A percentile compares a stretch with the other conserved stretches of the same genome.
Evolutionary conservation across 2,113 vertebrate genomes (phyloP).

Genomic region (Macaca nemestrina): DNA sequence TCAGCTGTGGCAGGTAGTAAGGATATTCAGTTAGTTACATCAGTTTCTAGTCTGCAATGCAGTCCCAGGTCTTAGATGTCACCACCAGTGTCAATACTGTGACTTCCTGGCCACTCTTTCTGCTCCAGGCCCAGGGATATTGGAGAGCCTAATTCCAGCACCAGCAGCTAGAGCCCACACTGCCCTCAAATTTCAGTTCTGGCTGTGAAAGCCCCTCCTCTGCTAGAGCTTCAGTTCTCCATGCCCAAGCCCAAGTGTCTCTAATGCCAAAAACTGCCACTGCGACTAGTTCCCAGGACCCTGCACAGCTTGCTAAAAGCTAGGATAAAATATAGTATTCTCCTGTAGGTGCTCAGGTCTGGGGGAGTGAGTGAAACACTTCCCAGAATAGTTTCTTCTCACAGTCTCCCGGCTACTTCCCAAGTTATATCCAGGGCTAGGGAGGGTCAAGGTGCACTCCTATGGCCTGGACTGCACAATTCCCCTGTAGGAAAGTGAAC

Average conservation of each 20-base stretch:
- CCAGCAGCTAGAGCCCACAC: not conserved
- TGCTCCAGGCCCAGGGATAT: not conserved
- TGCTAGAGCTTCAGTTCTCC: not conserved
- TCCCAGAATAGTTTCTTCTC: not conserved
- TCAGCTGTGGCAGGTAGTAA: not conserved
- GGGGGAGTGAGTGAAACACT: not conserved
- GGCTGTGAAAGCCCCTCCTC: not conserved
- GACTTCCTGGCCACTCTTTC: not conserved
- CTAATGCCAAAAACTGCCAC: not conserved
- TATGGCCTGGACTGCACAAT: not conserved
- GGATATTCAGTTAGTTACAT: too few species aligned
- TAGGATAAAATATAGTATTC: not conserved
- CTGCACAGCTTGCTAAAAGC: not conserved
- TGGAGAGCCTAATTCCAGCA: not conserved
- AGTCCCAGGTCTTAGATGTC: not conserved
- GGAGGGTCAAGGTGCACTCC: not conserved
- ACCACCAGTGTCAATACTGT: not conserved
- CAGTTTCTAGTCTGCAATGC: too few species aligned
- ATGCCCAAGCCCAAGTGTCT: not conserved
- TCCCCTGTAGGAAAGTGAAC: not conserved
- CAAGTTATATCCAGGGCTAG: not conserved
- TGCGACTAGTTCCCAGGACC: not conserved
- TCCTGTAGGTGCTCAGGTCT: not conserved
- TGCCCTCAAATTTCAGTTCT: not conserved
- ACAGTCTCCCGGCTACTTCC: not conserved